Evolutionary conservation across 2,113 vertebrate genomes (phyloP).

Genomic region (cattle (Bos taurus)): ARS-UCD2.0 NC_037355.1:3694501-3695000

Average conservation of each 20-base stretch:
- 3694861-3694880: neutral
- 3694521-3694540: no score
- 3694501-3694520: no score
- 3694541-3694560: no score
- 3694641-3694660: no score
- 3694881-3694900: rapidly evolving
- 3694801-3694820: neutral
- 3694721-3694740: neutral
- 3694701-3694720: no score
- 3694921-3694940: rapidly evolving
- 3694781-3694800: neutral
- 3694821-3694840: neutral
- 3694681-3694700: no score
- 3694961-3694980: rapidly evolving
- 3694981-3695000: neutral
- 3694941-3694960: rapidly evolving
- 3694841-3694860: neutral
- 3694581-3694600: no score
- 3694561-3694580: no score
- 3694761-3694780: neutral
- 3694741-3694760: neutral
- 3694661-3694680: no score
- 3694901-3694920: rapidly evolving
- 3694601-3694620: no score
- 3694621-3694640: no score